Base-by-base conservation (phyloP, 2,797 vertebrate genomes). In the Bovichtus variegatus region DNA sequence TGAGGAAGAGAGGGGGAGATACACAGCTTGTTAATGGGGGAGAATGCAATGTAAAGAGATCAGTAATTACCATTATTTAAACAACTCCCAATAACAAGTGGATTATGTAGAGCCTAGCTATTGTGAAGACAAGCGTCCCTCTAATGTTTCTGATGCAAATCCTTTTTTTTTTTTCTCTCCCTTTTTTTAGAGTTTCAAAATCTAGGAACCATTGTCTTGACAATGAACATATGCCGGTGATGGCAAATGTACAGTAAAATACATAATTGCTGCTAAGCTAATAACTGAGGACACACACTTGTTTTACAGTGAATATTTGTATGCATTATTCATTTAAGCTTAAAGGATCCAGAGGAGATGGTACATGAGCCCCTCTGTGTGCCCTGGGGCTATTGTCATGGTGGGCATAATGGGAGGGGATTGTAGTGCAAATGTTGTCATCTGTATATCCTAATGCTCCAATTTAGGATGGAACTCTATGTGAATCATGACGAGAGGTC, bases 11-110 rank as follows among this genome's bases (percentile, higher is more conserved):
- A 79, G 82, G 68, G 73, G 74, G 64, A 82, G 81, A 84, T 53
- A 83, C 80, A 18, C 88, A 93, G 93, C 87, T 87, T 95, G 93
- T 95, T 96, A 95, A 92, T 92, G 87, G 91, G 64, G 79, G 71
- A 90, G 94, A 92, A 91, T 86, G 86, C 87, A 93, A 95, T 92
- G 89, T 90, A 94, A 94, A 94, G 90, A 93, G 90, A 95, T 93
- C 85, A 84, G 92, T 94, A 95, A 95, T 95, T 94, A 94, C 92
- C 89, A 93, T 94, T 93, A 94, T 94, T 95, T 94, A 93, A 94
- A 93, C 91, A 92, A 91, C 87, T 94, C 83, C 76, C 85, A 94
- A 92, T 93, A 95, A 93, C 90, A 94, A 93, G 90, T 91, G 84
- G 92, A 93, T 95, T 92, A 93, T 78, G 86, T 80, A 84, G 82